Conservation (phyloP, 2,113 vertebrate genomes). For the Hydrochoerus hydrochaeris region DNA sequence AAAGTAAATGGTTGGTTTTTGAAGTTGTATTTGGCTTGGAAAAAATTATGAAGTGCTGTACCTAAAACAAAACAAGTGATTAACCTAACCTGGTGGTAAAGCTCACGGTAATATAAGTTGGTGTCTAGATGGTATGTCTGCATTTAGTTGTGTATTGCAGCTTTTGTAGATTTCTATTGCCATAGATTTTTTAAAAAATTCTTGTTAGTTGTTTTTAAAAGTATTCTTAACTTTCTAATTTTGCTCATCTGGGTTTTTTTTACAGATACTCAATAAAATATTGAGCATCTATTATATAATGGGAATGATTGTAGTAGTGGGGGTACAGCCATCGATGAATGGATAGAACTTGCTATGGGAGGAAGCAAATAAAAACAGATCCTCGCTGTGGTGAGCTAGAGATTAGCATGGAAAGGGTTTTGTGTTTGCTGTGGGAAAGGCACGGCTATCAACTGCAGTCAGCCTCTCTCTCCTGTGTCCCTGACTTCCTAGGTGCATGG, state of each 20-base stretch:
- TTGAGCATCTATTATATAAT: background rate
- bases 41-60: background rate
- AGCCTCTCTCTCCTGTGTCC: background rate
- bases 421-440: background rate
- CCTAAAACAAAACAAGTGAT: background rate
- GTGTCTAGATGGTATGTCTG: background rate
- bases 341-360: background rate
- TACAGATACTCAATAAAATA: background rate
- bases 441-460: rapidly evolving
- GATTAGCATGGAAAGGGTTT: background rate
- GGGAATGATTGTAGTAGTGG: background rate
- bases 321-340: background rate
- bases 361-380: background rate
- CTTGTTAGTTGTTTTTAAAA: background rate
- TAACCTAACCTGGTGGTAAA: background rate
- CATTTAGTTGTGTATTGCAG: background rate
- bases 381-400: background rate
- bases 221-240: background rate
- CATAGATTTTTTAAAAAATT: background rate
- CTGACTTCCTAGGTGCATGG: conserved; percentile 92
- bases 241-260: conserved; percentile 28
- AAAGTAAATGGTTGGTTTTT: background rate
- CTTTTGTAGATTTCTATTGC: background rate
- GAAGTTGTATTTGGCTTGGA: conserved; percentile 4
- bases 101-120: background rate